Evolutionary conservation across 2,888 invertebrate genomes (phyloP), one percentile per base, ranked within the genome.

Genomic region (Brachylomia viminalis): DNA sequence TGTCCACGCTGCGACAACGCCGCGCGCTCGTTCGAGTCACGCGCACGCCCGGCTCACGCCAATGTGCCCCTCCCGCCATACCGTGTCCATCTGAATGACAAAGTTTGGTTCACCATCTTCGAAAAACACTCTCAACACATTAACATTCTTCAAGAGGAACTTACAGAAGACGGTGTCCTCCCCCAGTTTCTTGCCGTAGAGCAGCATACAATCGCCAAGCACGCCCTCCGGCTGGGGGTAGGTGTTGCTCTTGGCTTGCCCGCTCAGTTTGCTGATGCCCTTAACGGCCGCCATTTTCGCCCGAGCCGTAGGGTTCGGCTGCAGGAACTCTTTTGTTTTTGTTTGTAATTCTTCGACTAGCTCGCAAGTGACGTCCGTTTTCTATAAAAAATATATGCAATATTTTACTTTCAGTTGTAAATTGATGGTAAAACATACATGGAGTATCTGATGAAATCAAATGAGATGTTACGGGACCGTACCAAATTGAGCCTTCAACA

Each of bases 171-270:
- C 97, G 89, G 98, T 98, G 91, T 99, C 99, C 89, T 99, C 99
- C 82, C 99, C 99, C 85, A 99, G 97, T 95, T 99, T 99, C 95
- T 98, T 98, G 83, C 99, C 99, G 94, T 99, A 99, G 89, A 98
- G 98, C 86, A 98, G 97, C 99, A 99, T 99, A 91, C 99, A 98
- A 93, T 99, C 99, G 2, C 99, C 99, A 54, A 99, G 97, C 59
- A 98, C 98, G 71, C 99, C 99, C 95, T 99, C 99, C 0, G 99
- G 99, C 94, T 99, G 99, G 69, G 99, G 99, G 95, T 99, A 99
- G 64, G 99, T 99, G 92, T 99, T 98, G 86, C 98, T 99, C 96
- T 99, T 99, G 58, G 99, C 99, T 95, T 99, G 99, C 23, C 99
- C 99, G 91, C 99, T 98, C 85, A 99, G 97, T 97, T 99, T 99